Percentiles rank a stretch among this genome's conserved stretches.
Conservation (phyloP, 2,113 vertebrate genomes). For the Eulacestoma nigropectus region DNA sequence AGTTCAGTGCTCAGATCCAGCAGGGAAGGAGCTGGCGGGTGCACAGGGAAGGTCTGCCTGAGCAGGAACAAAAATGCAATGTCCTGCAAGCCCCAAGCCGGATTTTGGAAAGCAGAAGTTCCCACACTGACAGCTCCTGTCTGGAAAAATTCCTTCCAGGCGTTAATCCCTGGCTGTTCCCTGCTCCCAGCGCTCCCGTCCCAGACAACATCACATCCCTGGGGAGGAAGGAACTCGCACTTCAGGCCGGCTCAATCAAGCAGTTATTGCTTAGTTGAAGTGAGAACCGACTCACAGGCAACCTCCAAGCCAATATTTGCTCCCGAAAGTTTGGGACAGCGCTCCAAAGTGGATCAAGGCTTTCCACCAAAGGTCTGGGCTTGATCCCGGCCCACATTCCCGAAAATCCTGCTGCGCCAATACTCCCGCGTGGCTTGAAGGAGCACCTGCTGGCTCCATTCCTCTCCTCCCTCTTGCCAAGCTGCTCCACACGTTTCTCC, state of each 20-base stretch:
- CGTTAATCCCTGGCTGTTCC: neutral
- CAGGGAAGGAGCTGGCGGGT: neutral
- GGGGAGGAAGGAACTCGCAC: neutral
- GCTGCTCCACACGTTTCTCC: neutral
- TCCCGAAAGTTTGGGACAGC: neutral
- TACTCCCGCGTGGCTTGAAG: fast-evolving
- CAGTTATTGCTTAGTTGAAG: neutral
- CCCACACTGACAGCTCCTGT: neutral
- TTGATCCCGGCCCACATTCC: neutral
- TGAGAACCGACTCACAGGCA: neutral
- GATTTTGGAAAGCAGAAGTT: neutral
- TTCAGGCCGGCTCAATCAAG: neutral
- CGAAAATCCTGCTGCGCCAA: fast-evolving
- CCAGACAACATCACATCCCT: neutral
- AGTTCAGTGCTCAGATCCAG: neutral
- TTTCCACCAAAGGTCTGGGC: neutral
- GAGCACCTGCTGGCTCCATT: neutral
- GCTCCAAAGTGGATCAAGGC: neutral
- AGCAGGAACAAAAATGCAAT: neutral
- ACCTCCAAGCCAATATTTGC: neutral
- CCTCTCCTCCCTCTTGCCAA: neutral
- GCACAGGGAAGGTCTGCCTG: neutral
- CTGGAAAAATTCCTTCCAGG: neutral
- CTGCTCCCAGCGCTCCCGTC: neutral
- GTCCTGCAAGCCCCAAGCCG: neutral